Conservation (phyloP, 2,113 vertebrate species). For the Brevimyrus niger region DNA sequence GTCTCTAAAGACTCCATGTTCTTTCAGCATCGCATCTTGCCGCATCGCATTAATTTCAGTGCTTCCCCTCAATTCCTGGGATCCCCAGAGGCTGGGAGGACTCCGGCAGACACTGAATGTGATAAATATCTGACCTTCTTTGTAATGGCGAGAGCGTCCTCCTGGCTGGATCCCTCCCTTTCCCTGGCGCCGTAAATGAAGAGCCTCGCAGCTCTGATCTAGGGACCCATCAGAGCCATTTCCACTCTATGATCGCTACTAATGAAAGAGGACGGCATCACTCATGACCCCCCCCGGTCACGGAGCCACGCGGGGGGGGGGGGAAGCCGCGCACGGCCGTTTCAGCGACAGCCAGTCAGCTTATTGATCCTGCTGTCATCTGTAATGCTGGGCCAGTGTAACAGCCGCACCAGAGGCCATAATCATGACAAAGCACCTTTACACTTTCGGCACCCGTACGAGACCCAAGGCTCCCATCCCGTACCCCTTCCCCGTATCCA, state of each 20-base stretch:
- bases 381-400: not conserved
- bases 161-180: not conserved
- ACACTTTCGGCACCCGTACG: not conserved
- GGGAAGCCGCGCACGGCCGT: not conserved
- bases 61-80: not conserved
- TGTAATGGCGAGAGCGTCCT: not conserved
- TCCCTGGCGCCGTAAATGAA: not conserved
- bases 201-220: not conserved
- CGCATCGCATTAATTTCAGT: not conserved
- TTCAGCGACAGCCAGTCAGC: not conserved
- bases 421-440: not conserved
- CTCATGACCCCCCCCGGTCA: not conserved
- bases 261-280: not conserved
- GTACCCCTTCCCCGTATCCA: not conserved
- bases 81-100: not conserved
- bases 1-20: not conserved
- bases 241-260: not conserved
- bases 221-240: not conserved
- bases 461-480: not conserved
- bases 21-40: not conserved
- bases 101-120: not conserved
- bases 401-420: not conserved
- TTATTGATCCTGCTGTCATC: slow-evolving; percentile 1
- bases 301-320: not conserved
- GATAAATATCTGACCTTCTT: not conserved